Base-by-base conservation (phyloP, 2,888 invertebrate species). In the Mesorhabditis spiculigera region DNA sequence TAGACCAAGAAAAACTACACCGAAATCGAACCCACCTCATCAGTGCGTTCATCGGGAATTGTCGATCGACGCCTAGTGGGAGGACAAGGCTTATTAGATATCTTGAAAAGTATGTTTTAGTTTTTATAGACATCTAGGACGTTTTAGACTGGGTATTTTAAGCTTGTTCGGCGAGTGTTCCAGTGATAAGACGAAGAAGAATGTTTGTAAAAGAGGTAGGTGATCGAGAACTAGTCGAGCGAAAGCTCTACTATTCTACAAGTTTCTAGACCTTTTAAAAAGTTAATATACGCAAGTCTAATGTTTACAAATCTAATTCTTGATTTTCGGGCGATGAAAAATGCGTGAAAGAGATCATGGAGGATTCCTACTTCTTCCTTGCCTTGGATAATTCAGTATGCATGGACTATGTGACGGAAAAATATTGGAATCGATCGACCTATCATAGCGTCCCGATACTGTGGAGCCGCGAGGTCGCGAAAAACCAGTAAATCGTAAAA, bases 341-440 rank as follows among this genome's bases (percentile, higher is more conserved):
- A 10, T 50, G 58, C 58, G 58, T 50, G 58, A 1, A 50, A 50
- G 58, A 50, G n/a, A 10, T 50, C n/a, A 13, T 50, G 10, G 58
- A 50, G n/a, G 58, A 50, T n/a, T 50, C 58, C 1, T 50, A 50
- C n/a, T 50, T 50, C 58, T 50, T 13, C n/a, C n/a, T 50, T 10
- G 58, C 58, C n/a, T 50, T 50, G 58, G 58, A 50, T 10, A 50
- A 50, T n/a, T 50, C 58, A 0, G 58, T 50, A 2, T 50, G 58
- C 3, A 50, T 50, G 58, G 58, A 50, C n/a, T 50, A 50, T 50
- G 58, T 50, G 58, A 50, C 58, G 58, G 58, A 50, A n/a, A 50
- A 50, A 50, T 50, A 50, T 50, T 50, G 58, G 58, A 50, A 50
- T 50, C 58, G 58, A 10, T 13, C 58, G n/a, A 50, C 58, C 8